Conservation (phyloP, 2,797 vertebrate genomes). For the Takifugu ocellatus region DNA sequence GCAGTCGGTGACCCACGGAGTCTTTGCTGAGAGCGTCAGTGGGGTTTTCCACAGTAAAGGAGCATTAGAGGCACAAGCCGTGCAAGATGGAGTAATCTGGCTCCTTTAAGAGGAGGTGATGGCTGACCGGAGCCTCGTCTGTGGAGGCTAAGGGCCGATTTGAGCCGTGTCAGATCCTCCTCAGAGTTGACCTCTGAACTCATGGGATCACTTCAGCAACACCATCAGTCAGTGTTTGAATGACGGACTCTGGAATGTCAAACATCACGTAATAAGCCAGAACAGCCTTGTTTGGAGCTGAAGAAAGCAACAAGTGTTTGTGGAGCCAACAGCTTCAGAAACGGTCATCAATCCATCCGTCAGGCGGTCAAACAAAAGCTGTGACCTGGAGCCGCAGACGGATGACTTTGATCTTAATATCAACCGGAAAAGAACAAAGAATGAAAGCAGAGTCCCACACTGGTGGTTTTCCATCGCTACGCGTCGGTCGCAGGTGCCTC, state of each 20-base stretch:
- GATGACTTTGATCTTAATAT: constrained; percentile 31
- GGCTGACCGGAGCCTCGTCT: too few species aligned
- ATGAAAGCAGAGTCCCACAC: too few species aligned
- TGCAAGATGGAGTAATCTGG: too few species aligned
- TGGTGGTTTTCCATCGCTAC: constrained; percentile 15
- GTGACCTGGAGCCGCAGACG: constrained; percentile 26
- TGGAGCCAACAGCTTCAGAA: not conserved
- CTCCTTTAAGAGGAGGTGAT: too few species aligned
- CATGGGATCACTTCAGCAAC: constrained; percentile 17
- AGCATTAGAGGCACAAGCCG: too few species aligned
- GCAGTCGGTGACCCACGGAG: too few species aligned
- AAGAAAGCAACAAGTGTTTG: too few species aligned
- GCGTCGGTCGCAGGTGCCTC: too few species aligned
- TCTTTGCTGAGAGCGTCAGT: too few species aligned
- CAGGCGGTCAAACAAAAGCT: constrained; percentile 35
- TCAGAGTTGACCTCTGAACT: constrained; percentile 27
- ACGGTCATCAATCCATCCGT: constrained; percentile 22
- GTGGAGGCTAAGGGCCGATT: not conserved
- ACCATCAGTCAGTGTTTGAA: constrained; percentile 23
- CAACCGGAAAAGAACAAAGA: constrained; percentile 3
- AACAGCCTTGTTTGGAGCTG: too few species aligned
- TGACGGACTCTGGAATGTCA: constrained; percentile 14
- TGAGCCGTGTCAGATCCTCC: constrained; percentile 4
- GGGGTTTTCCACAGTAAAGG: too few species aligned
- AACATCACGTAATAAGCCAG: not conserved